Base-by-base conservation (phyloP, 1,140 invertebrate species). In the Nylanderia fulva region DNA sequence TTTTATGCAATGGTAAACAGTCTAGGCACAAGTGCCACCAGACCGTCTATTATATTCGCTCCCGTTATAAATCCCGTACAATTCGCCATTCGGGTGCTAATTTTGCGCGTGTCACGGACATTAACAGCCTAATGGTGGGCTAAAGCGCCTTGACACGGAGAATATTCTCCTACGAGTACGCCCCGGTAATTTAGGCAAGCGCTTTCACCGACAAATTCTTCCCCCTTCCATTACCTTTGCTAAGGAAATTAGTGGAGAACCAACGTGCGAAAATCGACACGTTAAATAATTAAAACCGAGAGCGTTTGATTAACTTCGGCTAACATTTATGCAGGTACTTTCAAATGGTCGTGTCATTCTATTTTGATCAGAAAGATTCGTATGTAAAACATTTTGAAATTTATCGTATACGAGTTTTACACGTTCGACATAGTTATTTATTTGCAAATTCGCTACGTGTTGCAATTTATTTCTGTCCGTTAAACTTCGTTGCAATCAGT, bases 11-110 rank as follows among this genome's bases (percentile, higher is more conserved):
- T 24, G 21, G n/a, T 80, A 61, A 84, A 79, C 64, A 76, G 56
- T 29, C 45, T 29, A 56, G 48, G 4, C 18, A 33, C 56, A 66
- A 84, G 27, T 77, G 85, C 42, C n/a, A 7, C 42, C n/a, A 7
- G 24, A 29, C 15, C 74, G 86, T 66, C 60, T 82, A 87, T 86
- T 83, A 74, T 68, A 76, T 9, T n/a, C 18, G 5, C 42, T 72
- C 27, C 27, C 24, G 75, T 77, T 68, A 75, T 89, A 90, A 89
- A 89, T 86, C 52, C 76, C 72, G 24, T 56, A 75, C 85, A 89
- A 90, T 89, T 89, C 80, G 84, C 87, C 83, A 85, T 91, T 89
- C 79, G 54, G 72, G 58, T 85, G 83, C 90, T 91, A 91, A 90
- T 90, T 88, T 69, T 74, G 83, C 82, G 86, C 85, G 79, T 90